Base-by-base conservation (phyloP, 2,797 vertebrate species). In the Acanthornis magna region DNA sequence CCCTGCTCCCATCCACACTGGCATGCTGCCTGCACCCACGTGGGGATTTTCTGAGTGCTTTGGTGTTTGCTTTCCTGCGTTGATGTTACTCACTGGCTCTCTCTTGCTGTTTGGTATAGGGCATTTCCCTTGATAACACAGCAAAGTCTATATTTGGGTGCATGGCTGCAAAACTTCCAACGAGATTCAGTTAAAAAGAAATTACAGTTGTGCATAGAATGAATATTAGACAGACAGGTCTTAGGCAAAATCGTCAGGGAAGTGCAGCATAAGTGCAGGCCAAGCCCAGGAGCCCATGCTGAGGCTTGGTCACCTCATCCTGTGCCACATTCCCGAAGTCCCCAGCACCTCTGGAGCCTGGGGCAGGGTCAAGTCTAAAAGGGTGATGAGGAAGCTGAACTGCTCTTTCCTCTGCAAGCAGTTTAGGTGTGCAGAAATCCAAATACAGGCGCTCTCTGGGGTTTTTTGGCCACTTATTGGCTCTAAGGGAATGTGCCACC, bases 221-320 rank as follows among this genome's bases (percentile, higher is more conserved):
- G 2, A 55, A 11, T 79, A 29, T 73, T 30, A 25, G 43, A 13
- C 58, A 40, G 9, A 2, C 62, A 55, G 8, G 14, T 27, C 38
- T 85, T 19, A 26, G 47, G 15, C 10, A 61, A 86, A 55, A 50
- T 13, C 43, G 74, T 55, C 42, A 30, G 53, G 30, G 17, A 76
- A 68, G 15, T 45, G 43, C 0, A 3, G 30, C 40, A 15, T 9
- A n/a, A 30, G 19, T n/a, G 34, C 38, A 77, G 38, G 73, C 48
- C 43, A 67, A 32, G 25, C 14, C 40, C 20, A 38, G 25, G 38
- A 42, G 8, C 3, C 47, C 21, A 14, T 51, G 50, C 27, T 54
- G 30, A 43, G 42, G 4, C 25, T 1, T 2, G 3, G 23, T 51
- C 29, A 20, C 21, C 27, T 66, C 2, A 0, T 57, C 73, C 15